phyloP scores from a whole-genome alignment of 2,888 invertebrate genomes.

The Drosophila robusta region DNA sequence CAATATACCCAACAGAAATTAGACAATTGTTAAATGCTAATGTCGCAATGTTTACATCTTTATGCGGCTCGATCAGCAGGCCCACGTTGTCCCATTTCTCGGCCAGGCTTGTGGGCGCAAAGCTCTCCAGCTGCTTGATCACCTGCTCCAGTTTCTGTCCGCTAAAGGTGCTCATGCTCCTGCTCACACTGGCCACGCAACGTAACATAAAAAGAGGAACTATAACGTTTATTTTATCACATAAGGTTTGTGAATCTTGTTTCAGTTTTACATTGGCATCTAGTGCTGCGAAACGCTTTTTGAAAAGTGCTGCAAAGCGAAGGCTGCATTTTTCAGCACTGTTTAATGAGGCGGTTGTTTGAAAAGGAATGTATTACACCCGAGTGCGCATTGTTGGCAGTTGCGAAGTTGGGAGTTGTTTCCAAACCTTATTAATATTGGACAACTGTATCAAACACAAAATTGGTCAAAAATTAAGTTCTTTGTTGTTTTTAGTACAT shows the following conservation, averaged over 20 bases:
- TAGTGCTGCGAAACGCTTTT: conserved; percentile 22
- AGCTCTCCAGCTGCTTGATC: conserved; percentile 87
- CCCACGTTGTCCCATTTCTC: conserved; percentile 98
- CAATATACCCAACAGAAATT: not conserved
- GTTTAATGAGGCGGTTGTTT: conserved; percentile 20
- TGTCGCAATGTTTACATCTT: conserved; percentile 66
- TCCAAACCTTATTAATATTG: too few relatives aligned
- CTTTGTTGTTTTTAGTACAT: too few relatives aligned
- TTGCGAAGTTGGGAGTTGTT: too few relatives aligned
- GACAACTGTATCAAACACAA: too few relatives aligned
- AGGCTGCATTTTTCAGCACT: conserved; percentile 20
- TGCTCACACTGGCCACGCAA: conserved; percentile 32
- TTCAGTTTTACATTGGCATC: not conserved
- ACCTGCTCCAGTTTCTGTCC: conserved; percentile 82
- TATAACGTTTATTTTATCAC: not conserved
- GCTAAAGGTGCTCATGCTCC: conserved; percentile 48
- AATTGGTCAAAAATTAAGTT: too few relatives aligned
- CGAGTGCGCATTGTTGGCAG: not conserved
- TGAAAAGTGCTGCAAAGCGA: not conserved
- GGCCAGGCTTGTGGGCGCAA: conserved; percentile 90
- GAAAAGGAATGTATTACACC: not conserved
- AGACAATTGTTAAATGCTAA: not conserved
- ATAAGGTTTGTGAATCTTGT: not conserved
- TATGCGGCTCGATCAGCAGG: conserved; percentile 92
- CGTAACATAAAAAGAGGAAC: conserved; percentile 33